Percentiles rank a stretch among this genome's conserved stretches.
phyloP scores from a whole-genome alignment of 2,797 vertebrate genomes.

The Zonotrichia albicollis region DNA sequence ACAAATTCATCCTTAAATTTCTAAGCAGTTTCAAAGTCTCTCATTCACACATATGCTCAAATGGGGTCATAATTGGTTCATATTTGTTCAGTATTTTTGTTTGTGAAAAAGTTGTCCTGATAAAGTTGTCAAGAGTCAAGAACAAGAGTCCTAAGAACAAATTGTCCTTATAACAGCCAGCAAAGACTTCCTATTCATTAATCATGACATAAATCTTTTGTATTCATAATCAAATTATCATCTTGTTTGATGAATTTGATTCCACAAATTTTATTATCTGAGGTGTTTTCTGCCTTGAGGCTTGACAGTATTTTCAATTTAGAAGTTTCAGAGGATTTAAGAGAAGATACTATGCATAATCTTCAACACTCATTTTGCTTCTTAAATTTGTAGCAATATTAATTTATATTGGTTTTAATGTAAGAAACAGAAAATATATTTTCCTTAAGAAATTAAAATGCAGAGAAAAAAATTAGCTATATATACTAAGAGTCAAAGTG shows the following conservation, averaged over 20 bases:
- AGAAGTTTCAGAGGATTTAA: background rate
- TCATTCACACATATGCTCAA: background rate
- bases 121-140: background rate
- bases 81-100: background rate
- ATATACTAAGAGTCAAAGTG: background rate
- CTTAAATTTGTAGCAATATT: background rate
- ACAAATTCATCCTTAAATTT: background rate
- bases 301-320: background rate
- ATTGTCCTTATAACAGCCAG: background rate
- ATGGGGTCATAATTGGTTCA: background rate
- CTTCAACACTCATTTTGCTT: background rate
- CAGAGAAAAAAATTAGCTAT: background rate
- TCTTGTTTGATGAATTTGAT: background rate
- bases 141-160: background rate
- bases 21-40: background rate
- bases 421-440: background rate
- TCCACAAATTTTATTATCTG: background rate
- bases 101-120: background rate
- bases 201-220: background rate
- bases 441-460: background rate
- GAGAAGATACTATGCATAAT: background rate
- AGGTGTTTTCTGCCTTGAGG: background rate
- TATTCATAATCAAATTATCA: background rate
- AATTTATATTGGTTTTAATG: background rate
- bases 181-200: background rate